Evolutionary conservation across 2,797 vertebrate species (phyloP).

Genomic region (Amniataba percoides): DNA sequence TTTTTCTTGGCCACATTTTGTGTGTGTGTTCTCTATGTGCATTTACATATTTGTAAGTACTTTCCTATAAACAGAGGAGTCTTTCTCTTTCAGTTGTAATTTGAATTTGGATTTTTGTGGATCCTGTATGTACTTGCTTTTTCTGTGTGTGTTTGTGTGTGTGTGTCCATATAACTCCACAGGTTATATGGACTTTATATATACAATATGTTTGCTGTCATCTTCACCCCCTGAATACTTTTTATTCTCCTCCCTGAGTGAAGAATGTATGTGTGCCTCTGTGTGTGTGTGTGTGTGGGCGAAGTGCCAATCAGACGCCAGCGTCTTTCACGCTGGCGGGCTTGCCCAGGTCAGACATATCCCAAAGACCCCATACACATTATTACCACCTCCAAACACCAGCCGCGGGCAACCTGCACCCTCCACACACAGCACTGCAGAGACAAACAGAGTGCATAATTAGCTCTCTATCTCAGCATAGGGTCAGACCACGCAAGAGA

Average conservation of each 20-base stretch:
- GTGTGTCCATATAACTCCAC: not conserved
- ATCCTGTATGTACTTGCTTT: not conserved
- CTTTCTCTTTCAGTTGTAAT: conserved; percentile 30
- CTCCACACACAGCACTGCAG: conserved; percentile 9
- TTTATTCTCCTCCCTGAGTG: not conserved
- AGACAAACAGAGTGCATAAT: conserved; percentile 52
- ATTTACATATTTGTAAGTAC: conserved; percentile 47
- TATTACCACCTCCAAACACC: conserved; percentile 55
- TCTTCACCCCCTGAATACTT: conserved; percentile 30
- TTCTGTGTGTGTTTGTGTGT: not conserved
- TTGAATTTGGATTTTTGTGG: conserved; percentile 10
- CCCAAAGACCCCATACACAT: conserved; percentile 56
- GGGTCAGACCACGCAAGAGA: conserved; percentile 44
- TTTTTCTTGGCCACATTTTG: conserved; percentile 50
- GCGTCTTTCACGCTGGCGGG: conserved; percentile 64
- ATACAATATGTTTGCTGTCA: conserved; percentile 30
- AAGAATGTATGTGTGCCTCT: conserved; percentile 13
- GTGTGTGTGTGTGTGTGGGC: conserved; percentile 57
- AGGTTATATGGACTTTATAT: conserved; percentile 21
- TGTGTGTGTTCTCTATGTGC: conserved; percentile 12
- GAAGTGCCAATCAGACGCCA: conserved; percentile 63
- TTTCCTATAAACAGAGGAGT: not conserved
- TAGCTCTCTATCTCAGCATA: conserved; percentile 46
- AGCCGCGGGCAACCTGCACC: conserved; percentile 45
- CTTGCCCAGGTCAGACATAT: conserved; percentile 65